These are phyloP conservation scores for Nymphalis polychloros DNA, from an alignment of 2,888 invertebrate species.

Conservation along the genomic window DNA sequence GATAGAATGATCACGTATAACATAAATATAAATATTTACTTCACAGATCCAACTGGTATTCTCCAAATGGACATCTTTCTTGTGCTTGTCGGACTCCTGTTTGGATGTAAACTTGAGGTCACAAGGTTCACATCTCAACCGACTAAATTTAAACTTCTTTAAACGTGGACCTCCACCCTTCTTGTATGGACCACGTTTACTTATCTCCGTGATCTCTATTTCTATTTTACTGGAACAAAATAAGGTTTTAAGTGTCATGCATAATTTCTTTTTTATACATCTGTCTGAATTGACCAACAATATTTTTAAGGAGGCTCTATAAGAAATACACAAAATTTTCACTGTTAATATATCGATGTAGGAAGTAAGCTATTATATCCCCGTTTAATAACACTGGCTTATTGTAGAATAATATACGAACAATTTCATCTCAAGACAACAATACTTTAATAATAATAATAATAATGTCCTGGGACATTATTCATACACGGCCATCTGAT, in stretches of 20 bases:
- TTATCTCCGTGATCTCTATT: slow-evolving; percentile 16
- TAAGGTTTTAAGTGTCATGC: background rate
- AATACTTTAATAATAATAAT: no score
- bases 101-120: slow-evolving; percentile 49
- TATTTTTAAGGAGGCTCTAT: no score
- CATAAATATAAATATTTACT: slow-evolving; percentile 38
- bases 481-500: no score
- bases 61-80: slow-evolving; percentile 46
- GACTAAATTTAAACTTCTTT: slow-evolving; percentile 40
- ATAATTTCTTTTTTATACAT: background rate
- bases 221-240: slow-evolving; percentile 11
- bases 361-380: no score
- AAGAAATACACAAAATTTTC: no score
- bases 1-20: no score
- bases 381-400: no score
- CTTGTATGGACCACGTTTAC: slow-evolving; percentile 43
- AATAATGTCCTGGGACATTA: no score
- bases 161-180: slow-evolving; percentile 29
- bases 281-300: background rate
- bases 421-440: no score
- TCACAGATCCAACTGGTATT: slow-evolving; percentile 51
- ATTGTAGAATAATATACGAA: no score
- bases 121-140: slow-evolving; percentile 45
- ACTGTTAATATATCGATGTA: no score
- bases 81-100: slow-evolving; percentile 47